Base-by-base conservation (phyloP, 2,113 vertebrate genomes). In the Oplegnathus fasciatus region DNA sequence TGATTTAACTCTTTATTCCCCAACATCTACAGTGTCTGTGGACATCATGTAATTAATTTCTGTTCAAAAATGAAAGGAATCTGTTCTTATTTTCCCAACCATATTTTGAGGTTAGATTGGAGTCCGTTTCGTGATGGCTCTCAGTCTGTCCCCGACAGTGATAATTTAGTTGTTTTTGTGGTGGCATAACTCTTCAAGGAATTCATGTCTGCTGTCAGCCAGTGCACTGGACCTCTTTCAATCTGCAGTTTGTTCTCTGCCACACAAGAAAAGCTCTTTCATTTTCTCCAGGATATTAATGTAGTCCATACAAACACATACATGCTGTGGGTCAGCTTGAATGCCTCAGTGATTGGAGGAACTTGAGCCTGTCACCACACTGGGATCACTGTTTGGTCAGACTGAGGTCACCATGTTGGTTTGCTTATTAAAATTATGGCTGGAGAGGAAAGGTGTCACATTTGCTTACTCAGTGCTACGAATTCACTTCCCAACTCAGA, bases 251-350 rank as follows among this genome's bases (percentile, higher is more conserved):
- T 80, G 75, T 85, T 77, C 83, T 32, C 28, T 24, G 40, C 20
- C 0, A 17, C 70, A 44, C 55, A 54, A 67, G 24, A 60, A 69
- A 67, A 75, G 34, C 18, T 40, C 34, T 58, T 75, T 44, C n/a
- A 60, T 86, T 86, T 82, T 62, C 64, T 75, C 48, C 81, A 84
- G 71, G 86, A 90, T 89, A 75, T 92, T 64, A 65, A 28, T 61
- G 54, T 18, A 55, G 74, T 68, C 54, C 40, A 54, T 68, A 30
- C 54, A 87, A 77, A 84, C 82, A 83, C 62, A 60, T 37, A 22
- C 34, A 30, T 58, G 9, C 6, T 71, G 50, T 20, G 32, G 48
- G 22, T 78, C 42, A 61, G 42, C 22, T 48, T 69, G 57, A 84
- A 66, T 70, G 40, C 24, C 79, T 60, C 66, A 34, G 50, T 84